A percentile compares a stretch with the other conserved stretches of the same genome.
Conservation (phyloP, 2,797 vertebrate genomes). For the Malacoctenus gilli region DNA sequence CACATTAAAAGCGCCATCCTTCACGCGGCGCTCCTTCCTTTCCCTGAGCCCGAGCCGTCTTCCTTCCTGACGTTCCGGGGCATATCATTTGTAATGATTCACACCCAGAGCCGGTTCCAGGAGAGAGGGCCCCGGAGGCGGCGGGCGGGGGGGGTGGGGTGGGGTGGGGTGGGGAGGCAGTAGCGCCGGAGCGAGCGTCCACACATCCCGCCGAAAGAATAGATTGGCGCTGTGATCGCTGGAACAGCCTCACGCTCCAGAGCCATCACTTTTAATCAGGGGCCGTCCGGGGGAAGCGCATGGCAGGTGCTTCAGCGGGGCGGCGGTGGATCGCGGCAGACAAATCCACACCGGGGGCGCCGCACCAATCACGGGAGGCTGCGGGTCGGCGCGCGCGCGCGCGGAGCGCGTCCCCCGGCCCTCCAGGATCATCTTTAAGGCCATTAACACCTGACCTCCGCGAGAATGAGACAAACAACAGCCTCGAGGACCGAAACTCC, state of each 20-base stretch:
- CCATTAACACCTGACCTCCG: constrained; percentile 70
- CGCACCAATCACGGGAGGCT: constrained; percentile 64
- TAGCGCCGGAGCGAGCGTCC: constrained; percentile 56
- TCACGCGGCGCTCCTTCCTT: constrained; percentile 50
- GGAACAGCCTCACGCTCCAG: constrained; percentile 72
- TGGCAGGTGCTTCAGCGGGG: constrained; percentile 76
- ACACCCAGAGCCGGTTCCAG: constrained; percentile 70
- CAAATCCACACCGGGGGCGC: constrained; percentile 68
- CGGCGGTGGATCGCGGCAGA: constrained; percentile 77
- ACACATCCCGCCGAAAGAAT: constrained; percentile 62
- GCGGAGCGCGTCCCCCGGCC: constrained; percentile 55
- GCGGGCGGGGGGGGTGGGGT: too few species aligned
- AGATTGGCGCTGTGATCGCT: constrained; percentile 76
- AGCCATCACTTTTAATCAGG: constrained; percentile 84
- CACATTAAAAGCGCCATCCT: constrained; percentile 58
- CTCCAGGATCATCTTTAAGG: constrained; percentile 61
- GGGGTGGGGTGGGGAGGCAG: too few species aligned
- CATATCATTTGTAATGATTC: constrained; percentile 84
- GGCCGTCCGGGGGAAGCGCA: constrained; percentile 72
- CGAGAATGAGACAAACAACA: constrained; percentile 42
- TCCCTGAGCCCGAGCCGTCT: too few species aligned
- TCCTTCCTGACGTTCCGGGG: constrained; percentile 71
- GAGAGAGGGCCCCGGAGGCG: constrained; percentile 71
- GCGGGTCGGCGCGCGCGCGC: constrained; percentile 37
- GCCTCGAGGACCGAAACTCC: constrained; percentile 35